phyloP scores from a whole-genome alignment of 2,113 vertebrate species.

The Rhinolophus sinicus region DNA sequence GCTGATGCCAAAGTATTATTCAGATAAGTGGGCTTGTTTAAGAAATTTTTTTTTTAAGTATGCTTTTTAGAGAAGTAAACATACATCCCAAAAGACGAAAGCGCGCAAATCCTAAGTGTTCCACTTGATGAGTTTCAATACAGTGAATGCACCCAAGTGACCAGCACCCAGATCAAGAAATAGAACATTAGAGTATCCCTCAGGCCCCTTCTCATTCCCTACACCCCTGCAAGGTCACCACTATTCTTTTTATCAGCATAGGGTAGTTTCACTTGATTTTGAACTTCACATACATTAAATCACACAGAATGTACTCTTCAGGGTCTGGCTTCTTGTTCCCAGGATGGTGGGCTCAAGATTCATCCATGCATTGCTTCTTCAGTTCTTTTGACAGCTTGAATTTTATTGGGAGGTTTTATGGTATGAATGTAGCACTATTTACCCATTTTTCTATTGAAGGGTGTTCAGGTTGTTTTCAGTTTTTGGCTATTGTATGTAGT shows the following conservation, averaged over 20 bases:
- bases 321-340: not conserved
- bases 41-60: not conserved
- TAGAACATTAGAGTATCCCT: not conserved
- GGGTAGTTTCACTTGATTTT: not conserved
- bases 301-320: not conserved
- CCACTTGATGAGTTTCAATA: not conserved
- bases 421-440: not conserved
- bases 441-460: not conserved
- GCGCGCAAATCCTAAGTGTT: not conserved
- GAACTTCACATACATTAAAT: not conserved
- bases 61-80: not conserved
- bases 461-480: not conserved
- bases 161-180: not conserved
- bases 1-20: not conserved
- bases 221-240: not conserved
- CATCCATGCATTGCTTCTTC: not conserved
- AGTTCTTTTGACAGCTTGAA: not conserved
- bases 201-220: not conserved
- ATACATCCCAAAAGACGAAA: not conserved
- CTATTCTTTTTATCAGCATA: not conserved
- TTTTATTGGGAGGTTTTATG: not conserved
- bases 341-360: not conserved
- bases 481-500: not conserved
- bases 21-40: not conserved
- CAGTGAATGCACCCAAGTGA: not conserved